Base-by-base conservation (phyloP, 2,113 vertebrate genomes). In the Grammomys surdaster region DNA sequence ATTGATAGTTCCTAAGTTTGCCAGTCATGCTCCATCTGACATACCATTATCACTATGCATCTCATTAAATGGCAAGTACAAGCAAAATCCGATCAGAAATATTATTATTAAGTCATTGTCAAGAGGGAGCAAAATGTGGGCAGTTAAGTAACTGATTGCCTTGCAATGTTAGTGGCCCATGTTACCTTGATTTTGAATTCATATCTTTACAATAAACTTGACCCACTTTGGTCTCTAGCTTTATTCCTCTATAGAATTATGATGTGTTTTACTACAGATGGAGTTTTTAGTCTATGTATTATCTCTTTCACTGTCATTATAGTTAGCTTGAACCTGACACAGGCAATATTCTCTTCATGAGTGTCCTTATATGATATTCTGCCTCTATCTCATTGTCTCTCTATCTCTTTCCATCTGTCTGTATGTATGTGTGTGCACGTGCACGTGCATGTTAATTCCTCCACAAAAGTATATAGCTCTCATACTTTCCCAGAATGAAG, bases 41-140 rank as follows among this genome's bases (percentile, higher is more conserved):
- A 60, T 46, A 51, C 72, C 81, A 82, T 81, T 87, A 36, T 97
- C 14, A 48, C 73, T 26, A 81, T 60, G 51, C 80, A 48, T 82
- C 56, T 93, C 40, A 40, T 63, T 89, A 91, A 89, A 69, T 81
- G 40, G 17, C 17, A 93, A 63, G 60, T 65, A 2, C 46, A 89
- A 89, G 22, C 40, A 95, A 88, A 93, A 58, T 88, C 51, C 91
- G 70, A 46, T 80, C 73, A 89, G 5, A 77, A 73, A 69, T 86
- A 72, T 82, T 92, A 51, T 73, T 78, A 48, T 72, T 76, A 82
- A 82, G 31, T 92, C 56, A 76, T 86, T 96, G 69, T 82, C 56
- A 90, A 86, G 43, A 54, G 48, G 69, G 10, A 65, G 65, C 80
- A 26, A 67, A 65, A 48, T 46, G n/a, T 8, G 40, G 13, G 40